phyloP scores from a whole-genome alignment of 2,888 invertebrate genomes.

The Hypolimnas misippus region DNA sequence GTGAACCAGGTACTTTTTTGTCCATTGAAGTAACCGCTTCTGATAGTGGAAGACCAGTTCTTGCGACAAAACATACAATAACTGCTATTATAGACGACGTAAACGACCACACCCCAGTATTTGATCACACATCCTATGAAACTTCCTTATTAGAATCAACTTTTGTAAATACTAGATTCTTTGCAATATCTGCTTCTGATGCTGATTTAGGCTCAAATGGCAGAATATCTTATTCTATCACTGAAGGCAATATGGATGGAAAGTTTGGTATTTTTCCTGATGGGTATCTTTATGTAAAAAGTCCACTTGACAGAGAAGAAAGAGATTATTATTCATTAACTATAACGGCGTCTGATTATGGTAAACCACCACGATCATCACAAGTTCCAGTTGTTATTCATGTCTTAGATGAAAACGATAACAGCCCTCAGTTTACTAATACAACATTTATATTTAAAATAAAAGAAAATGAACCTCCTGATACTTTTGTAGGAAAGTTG shows the following conservation, averaged over 20 bases:
- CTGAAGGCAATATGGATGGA: conserved; percentile 92
- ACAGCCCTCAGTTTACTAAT: conserved; percentile 95
- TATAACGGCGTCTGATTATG: conserved; percentile 92
- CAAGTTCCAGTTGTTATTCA: conserved; percentile 96
- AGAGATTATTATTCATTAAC: conserved; percentile 95
- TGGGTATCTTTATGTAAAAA: conserved; percentile 95
- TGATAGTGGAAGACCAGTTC: conserved; percentile 91
- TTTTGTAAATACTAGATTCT: conserved; percentile 95
- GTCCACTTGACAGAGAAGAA: conserved; percentile 93
- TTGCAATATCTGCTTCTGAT: conserved; percentile 95
- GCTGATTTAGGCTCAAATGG: conserved; percentile 93
- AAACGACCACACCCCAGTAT: conserved; percentile 97
- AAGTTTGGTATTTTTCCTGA: conserved; percentile 98
- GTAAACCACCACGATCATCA: conserved; percentile 90
- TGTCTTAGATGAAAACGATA: conserved; percentile 98
- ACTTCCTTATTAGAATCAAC: conserved; percentile 95
- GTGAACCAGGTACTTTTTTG: conserved; percentile 88
- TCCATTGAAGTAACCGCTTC: conserved; percentile 92
- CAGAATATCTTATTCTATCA: conserved; percentile 90
- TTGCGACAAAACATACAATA: conserved; percentile 90
- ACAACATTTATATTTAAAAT: conserved; percentile 95
- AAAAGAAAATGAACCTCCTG: conserved; percentile 93
- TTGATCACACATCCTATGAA: conserved; percentile 96
- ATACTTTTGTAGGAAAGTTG: conserved; percentile 96
- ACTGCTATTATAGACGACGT: conserved; percentile 92